These are phyloP conservation scores for Corella eumyota DNA, from an alignment of 23 tunicate genomes.

Conservation along the genomic window DNA sequence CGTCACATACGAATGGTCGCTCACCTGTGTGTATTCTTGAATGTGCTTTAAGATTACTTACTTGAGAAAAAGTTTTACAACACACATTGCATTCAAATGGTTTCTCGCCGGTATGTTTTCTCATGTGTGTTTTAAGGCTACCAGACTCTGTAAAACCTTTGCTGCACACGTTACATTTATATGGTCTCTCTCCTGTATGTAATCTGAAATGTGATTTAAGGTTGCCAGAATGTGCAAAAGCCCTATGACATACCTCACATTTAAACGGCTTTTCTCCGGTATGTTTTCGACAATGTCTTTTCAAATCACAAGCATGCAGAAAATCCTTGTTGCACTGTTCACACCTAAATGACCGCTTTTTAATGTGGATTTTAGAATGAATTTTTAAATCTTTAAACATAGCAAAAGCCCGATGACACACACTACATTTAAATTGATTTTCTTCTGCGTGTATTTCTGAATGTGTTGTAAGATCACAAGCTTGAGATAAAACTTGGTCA, in stretches of 20 bases:
- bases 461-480: no score
- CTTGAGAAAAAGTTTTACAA: slow-evolving; percentile 1
- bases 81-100: slow-evolving; percentile 8
- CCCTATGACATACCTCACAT: background rate
- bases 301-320: no score
- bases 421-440: no score
- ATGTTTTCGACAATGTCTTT: no score
- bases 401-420: no score
- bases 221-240: background rate
- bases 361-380: no score
- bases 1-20: slow-evolving; percentile 5
- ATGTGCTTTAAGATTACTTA: slow-evolving; percentile 2
- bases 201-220: background rate
- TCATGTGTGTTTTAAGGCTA: slow-evolving; percentile 3
- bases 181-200: slow-evolving; percentile 16
- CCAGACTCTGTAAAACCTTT: slow-evolving; percentile 2
- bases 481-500: no score
- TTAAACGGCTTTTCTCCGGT: no score
- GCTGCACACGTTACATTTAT: slow-evolving; percentile 2
- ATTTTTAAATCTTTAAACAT: no score
- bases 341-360: no score
- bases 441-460: no score
- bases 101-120: slow-evolving; percentile 8
- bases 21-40: slow-evolving; percentile 13
- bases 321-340: no score